phyloP scores from a whole-genome alignment of 1,140 invertebrate species.

The Anastrepha ludens region DNA sequence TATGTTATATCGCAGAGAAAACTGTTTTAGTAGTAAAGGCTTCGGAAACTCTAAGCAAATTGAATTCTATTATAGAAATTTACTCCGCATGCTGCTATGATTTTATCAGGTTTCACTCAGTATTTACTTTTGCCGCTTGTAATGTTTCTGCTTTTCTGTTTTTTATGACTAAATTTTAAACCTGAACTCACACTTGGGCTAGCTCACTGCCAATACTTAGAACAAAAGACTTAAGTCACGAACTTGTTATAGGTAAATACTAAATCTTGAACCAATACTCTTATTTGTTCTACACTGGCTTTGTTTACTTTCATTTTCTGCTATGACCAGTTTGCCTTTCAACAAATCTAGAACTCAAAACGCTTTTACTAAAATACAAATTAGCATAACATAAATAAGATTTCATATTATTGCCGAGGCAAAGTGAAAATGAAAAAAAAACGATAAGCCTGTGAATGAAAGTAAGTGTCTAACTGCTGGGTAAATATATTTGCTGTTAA shows the following conservation, averaged over 20 bases:
- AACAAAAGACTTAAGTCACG: constrained; percentile 47
- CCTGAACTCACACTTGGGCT: neutral
- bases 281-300: neutral
- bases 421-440: neutral
- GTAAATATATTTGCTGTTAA: constrained; percentile 14
- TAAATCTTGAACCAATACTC: neutral
- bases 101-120: too few species aligned
- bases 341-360: neutral
- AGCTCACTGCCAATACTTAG: neutral
- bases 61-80: too few species aligned
- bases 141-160: neutral
- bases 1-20: too few species aligned
- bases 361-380: constrained; percentile 8
- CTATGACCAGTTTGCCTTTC: neutral
- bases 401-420: constrained; percentile 3
- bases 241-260: constrained; percentile 2
- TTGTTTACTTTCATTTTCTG: constrained; percentile 42
- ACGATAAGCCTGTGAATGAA: neutral
- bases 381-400: neutral
- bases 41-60: too few species aligned
- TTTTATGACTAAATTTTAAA: neutral
- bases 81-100: too few species aligned
- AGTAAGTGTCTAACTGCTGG: neutral
- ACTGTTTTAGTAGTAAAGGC: too few species aligned
- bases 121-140: too few species aligned